Evolutionary conservation across 2,797 vertebrate species (phyloP), one percentile per base, ranked within the genome.

Genomic region (Karalla daura): DNA sequence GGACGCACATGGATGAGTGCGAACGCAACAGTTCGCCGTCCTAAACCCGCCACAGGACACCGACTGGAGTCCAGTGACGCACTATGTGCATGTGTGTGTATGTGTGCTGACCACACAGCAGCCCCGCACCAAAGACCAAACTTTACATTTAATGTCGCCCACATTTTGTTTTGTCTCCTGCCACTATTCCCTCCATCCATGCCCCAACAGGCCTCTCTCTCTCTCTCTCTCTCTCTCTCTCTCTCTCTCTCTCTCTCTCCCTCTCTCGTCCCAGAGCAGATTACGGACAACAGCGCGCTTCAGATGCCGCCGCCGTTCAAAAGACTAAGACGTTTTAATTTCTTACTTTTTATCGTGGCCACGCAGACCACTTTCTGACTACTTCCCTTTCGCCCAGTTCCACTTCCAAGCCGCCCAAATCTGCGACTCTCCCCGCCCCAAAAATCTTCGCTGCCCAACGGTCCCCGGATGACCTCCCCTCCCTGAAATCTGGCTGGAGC

Each of bases 311-410:
- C 52, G 41, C 75, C 62, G 74, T 81, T 77, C 65, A 36, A 80
- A 88, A 85, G 14, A 89, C 89, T 89, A 89, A 93, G 86, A 87
- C 84, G 73, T 91, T 91, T 90, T 86, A 84, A 86, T 88, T 89
- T 91, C 82, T 84, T 80, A 89, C 84, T 81, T 92, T 92, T 94
- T 93, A 94, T 94, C 94, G 36, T 87, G 68, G 79, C 88, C 68
- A 74, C 70, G 79, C 93, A 93, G 92, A 65, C 93, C 78, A 82
- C 83, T 91, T 86, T 86, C 80, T 70, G 82, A 90, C 87, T 65
- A 80, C 82, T 88, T 89, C 84, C 85, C 87, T 83, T 60, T 83
- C 23, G 68, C 75, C 76, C 72, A 67, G 76, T 82, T 91, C 78
- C 74, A 78, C 87, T 86, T 91, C 82, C 87, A 79, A 83, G 74